Percentiles rank a stretch among this genome's conserved stretches.
phyloP scores from a whole-genome alignment of 2,888 invertebrate genomes.

The Willowsia nigromaculata region DNA sequence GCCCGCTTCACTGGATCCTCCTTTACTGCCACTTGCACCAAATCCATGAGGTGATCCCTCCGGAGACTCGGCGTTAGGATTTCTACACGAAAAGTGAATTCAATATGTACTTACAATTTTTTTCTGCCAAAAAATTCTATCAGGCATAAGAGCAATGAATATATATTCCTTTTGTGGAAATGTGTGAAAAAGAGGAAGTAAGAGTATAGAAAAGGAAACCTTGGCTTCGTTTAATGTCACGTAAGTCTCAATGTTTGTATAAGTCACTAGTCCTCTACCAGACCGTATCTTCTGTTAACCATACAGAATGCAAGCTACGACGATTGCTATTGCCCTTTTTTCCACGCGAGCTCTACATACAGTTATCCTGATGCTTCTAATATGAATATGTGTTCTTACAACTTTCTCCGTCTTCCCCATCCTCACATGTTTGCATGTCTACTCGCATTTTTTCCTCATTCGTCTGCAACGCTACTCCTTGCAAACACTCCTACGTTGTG shows the following conservation, averaged over 20 bases:
- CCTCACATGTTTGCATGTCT: not conserved
- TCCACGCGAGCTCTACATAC: not conserved
- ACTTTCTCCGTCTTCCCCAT: not conserved
- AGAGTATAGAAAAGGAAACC: constrained; percentile 40
- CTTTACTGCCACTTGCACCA: constrained; percentile 83
- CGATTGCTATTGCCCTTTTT: not conserved
- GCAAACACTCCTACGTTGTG: not conserved
- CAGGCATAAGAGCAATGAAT: constrained; percentile 28
- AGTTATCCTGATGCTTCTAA: not conserved
- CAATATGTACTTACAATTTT: constrained; percentile 37
- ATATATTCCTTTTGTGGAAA: constrained; percentile 29
- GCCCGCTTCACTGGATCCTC: constrained; percentile 80
- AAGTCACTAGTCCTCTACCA: not conserved
- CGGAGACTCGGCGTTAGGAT: constrained; percentile 87
- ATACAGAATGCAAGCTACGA: not conserved
- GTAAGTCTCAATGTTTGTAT: constrained; percentile 31
- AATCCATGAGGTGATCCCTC: constrained; percentile 67
- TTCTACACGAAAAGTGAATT: constrained; percentile 83
- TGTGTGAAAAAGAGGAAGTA: constrained; percentile 33
- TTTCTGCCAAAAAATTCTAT: constrained; percentile 12
- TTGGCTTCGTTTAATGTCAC: constrained; percentile 52
- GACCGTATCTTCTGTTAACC: not conserved
- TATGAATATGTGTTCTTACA: not conserved
- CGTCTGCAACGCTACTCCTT: not conserved
- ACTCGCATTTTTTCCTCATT: constrained; percentile 4